phyloP scores from a whole-genome alignment of 2,797 vertebrate species.

The Sebastolobus alascanus region DNA sequence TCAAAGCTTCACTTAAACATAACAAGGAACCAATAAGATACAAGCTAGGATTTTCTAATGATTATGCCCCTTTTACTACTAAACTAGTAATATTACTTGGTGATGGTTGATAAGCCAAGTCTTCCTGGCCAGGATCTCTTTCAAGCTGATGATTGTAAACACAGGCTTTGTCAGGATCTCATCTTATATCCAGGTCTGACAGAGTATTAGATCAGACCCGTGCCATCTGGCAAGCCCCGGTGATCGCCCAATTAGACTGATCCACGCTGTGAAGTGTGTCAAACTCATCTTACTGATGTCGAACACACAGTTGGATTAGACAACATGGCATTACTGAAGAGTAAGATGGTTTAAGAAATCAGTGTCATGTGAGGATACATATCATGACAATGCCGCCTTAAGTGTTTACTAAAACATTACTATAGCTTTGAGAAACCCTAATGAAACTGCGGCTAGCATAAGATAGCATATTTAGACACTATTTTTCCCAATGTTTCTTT shows the following conservation, averaged over 20 bases:
- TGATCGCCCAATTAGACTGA: conserved; percentile 72
- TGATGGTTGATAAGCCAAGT: conserved; percentile 28
- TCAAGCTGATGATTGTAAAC: conserved; percentile 68
- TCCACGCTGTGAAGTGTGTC: conserved; percentile 49
- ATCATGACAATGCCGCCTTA: not conserved
- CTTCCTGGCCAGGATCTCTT: conserved; percentile 25
- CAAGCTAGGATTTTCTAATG: not conserved
- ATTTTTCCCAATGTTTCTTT: not conserved
- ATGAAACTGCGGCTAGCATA: not conserved
- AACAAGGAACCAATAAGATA: conserved; percentile 1
- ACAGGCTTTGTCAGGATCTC: conserved; percentile 57
- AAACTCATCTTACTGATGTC: conserved; percentile 43
- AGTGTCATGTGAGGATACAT: not conserved
- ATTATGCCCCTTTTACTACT: not conserved
- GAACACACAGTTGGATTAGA: conserved; percentile 50
- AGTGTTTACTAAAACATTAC: not conserved
- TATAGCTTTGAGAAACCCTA: not conserved
- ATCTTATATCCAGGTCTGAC: conserved; percentile 63
- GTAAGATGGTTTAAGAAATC: not conserved
- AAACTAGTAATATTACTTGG: conserved; percentile 16
- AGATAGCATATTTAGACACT: not conserved
- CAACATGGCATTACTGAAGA: conserved; percentile 15
- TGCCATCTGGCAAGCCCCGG: conserved; percentile 65
- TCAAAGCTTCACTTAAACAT: conserved; percentile 12
- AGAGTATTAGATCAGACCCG: conserved; percentile 56